Percentiles rank a stretch among this genome's conserved stretches.
phyloP scores from a whole-genome alignment of 2,797 vertebrate genomes.

The Perdix hodgsoniae region DNA sequence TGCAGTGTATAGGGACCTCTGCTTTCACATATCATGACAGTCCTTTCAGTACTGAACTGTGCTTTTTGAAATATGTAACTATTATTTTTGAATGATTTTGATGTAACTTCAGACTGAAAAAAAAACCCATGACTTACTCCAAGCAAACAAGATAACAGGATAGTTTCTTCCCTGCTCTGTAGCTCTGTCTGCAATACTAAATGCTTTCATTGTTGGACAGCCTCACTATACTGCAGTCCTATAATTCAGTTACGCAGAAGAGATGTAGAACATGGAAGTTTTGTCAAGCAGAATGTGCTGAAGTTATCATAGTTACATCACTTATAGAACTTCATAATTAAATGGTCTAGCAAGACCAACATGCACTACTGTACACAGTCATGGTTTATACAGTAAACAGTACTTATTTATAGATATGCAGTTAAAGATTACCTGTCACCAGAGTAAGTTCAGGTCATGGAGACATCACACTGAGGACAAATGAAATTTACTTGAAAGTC shows the following conservation, averaged over 20 bases:
- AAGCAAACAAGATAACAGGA: not conserved
- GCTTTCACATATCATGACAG: not conserved
- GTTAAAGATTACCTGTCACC: not conserved
- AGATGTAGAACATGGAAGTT: not conserved
- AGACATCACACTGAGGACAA: not conserved
- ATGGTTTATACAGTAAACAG: not conserved
- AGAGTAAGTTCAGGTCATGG: not conserved
- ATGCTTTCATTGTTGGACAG: not conserved
- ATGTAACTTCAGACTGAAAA: not conserved
- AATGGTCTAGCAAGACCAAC: not conserved
- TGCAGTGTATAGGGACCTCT: not conserved
- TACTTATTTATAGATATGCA: not conserved
- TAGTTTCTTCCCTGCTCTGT: not conserved
- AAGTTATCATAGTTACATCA: not conserved
- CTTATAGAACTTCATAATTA: not conserved
- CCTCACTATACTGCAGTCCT: not conserved
- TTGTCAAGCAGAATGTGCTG: not conserved
- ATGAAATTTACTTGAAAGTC: not conserved
- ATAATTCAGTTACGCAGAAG: not conserved
- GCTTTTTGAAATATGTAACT: not conserved
- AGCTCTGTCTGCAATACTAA: too few species aligned
- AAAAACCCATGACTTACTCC: not conserved
- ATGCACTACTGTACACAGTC: not conserved
- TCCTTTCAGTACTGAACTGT: not conserved
- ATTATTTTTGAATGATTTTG: not conserved